Conservation (phyloP, 1,140 invertebrate species). For the Heterodera carotae region DNA sequence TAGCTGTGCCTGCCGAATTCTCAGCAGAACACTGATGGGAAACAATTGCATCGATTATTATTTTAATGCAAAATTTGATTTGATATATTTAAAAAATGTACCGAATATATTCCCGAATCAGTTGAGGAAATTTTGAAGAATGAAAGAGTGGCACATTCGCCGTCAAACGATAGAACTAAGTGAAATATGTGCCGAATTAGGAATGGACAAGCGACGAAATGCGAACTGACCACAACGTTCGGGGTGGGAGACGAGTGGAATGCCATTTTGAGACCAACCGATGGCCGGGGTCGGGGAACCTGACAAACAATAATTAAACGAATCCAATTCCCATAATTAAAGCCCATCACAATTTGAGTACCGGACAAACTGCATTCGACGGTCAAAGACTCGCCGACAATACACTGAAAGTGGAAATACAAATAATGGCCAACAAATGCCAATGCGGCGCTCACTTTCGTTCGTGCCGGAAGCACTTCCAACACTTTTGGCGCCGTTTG, state of each 20-base stretch:
- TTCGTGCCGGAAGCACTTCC: conserved; percentile 57
- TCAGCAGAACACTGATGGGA: conserved; percentile 25
- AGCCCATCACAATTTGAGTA: neutral
- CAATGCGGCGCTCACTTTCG: conserved; percentile 42
- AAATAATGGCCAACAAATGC: conserved; percentile 15
- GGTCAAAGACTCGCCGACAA: conserved; percentile 48
- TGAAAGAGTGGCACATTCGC: conserved; percentile 72
- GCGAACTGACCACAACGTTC: conserved; percentile 48
- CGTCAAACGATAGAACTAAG: conserved; percentile 47
- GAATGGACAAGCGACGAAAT: conserved; percentile 20
- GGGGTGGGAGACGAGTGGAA: conserved; percentile 47
- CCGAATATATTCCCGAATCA: conserved; percentile 92
- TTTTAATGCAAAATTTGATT: conserved; percentile 73
- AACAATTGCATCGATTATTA: conserved; percentile 50
- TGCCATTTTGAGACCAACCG: conserved; percentile 55
- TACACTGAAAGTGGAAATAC: conserved; percentile 33
- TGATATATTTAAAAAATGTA: no score
- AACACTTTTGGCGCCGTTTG: conserved; percentile 56
- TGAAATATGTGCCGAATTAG: no score
- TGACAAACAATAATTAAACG: neutral
- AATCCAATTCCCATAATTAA: neutral
- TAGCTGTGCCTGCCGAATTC: conserved; percentile 14
- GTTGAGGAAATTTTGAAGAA: conserved; percentile 81
- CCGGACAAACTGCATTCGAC: conserved; percentile 58
- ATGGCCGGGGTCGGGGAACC: conserved; percentile 50